Evolutionary conservation across 2,113 vertebrate genomes (phyloP), one percentile per base, ranked within the genome.

Genomic region (Ptychochromis oligacanthus): DNA sequence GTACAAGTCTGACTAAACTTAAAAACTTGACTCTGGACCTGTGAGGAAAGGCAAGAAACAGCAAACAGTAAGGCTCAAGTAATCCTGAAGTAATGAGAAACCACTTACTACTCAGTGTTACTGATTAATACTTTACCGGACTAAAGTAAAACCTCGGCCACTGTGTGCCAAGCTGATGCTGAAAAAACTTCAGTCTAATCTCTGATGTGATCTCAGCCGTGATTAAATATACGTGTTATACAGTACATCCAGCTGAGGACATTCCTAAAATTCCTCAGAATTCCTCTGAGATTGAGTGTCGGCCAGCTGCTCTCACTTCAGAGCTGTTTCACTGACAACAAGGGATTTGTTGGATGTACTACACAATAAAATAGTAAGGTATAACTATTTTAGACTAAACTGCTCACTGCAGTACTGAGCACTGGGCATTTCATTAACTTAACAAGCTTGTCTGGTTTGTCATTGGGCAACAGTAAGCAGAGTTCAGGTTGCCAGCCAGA

Each of bases 221-320:
- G 65, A 52, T 52, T 8, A n/a, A n/a, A 52, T 52, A 36, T 6
- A 14, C 26, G 14, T 54, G 49, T 54, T 4, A 14, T 31, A 13
- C 0, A 20, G 43, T 7, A 49, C 43, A 52, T 5, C 43, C 65
- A 72, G 65, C 65, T 72, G 46, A 54, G 18, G 67, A 72, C 67
- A n/a, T 31, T 54, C 46, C 26, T 72, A 72, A 52, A 72, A 72
- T 52, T 72, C 43, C 65, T 72, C 43, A 72, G 26, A 52, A 52
- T 52, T 72, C 65, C 65, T 52, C 43, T n/a, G 43, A 52, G 46
- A 0, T 7, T 70, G 7, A 0, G 57, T 0, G 22, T 40, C 5
- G 13, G 52, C 46, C 46, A 81, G 67, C 80, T 75, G 46, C 34
- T 62, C n/a, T 61, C 17, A 9, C 57, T 4, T 61, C 17, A 72